Evolutionary conservation across 2,113 vertebrate species (phyloP).

Genomic region (Todiramphus saurophagus): DNA sequence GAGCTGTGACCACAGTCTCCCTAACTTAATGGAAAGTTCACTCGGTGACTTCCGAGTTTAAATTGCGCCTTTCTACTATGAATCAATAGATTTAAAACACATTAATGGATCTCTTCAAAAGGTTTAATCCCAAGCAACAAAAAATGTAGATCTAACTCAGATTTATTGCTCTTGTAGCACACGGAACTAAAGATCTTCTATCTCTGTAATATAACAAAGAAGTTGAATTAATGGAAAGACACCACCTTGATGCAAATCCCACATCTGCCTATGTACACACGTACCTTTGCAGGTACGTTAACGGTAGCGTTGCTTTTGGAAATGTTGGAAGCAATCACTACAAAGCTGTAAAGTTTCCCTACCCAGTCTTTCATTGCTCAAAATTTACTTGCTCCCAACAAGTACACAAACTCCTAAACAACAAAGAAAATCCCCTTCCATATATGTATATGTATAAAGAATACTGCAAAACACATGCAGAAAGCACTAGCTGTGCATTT

Average conservation of each 20-base stretch:
- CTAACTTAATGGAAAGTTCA: conserved; percentile 80
- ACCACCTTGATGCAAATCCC: neutral
- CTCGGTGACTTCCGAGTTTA: conserved; percentile 70
- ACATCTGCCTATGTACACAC: neutral
- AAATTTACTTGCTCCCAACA: neutral
- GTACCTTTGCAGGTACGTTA: neutral
- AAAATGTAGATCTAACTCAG: conserved; percentile 42
- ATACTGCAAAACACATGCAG: neutral
- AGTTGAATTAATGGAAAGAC: conserved; percentile 28
- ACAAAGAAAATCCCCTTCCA: neutral
- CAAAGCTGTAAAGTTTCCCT: neutral
- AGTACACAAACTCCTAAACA: neutral
- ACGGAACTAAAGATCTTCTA: neutral
- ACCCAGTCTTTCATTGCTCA: neutral
- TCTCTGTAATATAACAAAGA: conserved; percentile 5
- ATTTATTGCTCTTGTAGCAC: conserved; percentile 47
- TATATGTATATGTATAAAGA: neutral
- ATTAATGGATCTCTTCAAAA: conserved; percentile 64
- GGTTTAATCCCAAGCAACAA: conserved; percentile 38
- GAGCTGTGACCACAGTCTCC: conserved; percentile 78
- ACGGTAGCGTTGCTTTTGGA: neutral
- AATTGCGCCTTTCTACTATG: conserved; percentile 70
- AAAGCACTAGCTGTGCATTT: neutral
- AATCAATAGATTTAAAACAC: conserved; percentile 74
- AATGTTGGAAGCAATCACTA: neutral